phyloP scores from a whole-genome alignment of 2,888 invertebrate species.

The Diplazon laetatorius region DNA sequence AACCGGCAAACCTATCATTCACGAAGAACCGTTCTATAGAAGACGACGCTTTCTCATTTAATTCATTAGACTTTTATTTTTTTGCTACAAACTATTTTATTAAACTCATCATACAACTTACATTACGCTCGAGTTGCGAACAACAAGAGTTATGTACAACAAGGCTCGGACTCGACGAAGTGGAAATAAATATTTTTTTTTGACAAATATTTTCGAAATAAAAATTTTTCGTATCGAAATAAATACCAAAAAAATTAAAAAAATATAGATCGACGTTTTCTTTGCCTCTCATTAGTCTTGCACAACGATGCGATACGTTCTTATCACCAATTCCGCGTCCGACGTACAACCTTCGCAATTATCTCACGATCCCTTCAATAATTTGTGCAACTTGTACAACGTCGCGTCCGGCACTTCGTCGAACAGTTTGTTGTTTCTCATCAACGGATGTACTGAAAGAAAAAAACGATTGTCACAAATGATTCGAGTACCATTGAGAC shows the following conservation, averaged over 20 bases:
- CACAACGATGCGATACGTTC: too few relatives aligned
- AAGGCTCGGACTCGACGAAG: background rate
- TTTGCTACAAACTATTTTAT: constrained; percentile 23
- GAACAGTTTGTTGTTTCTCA: constrained; percentile 61
- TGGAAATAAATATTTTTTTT: background rate
- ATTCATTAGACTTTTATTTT: background rate
- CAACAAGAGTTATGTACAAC: constrained; percentile 37
- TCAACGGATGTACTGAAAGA: constrained; percentile 71
- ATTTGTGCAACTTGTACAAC: constrained; percentile 72
- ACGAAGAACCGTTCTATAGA: constrained; percentile 79
- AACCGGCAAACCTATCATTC: constrained; percentile 79
- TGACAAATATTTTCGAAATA: background rate
- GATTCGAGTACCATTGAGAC: too few relatives aligned
- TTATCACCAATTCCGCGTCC: too few relatives aligned
- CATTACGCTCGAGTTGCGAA: background rate
- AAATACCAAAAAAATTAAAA: too few relatives aligned
- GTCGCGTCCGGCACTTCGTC: constrained; percentile 68
- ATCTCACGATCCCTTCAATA: constrained; percentile 64
- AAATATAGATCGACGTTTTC: too few relatives aligned
- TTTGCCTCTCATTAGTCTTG: too few relatives aligned
- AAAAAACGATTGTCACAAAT: too few relatives aligned
- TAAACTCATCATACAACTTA: constrained; percentile 30
- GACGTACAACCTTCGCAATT: too few relatives aligned
- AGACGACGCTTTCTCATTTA: constrained; percentile 66
- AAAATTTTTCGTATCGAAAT: background rate